Evolutionary conservation across 1,140 invertebrate genomes (phyloP).

Genomic region (Belonocnema kinseyi): DNA sequence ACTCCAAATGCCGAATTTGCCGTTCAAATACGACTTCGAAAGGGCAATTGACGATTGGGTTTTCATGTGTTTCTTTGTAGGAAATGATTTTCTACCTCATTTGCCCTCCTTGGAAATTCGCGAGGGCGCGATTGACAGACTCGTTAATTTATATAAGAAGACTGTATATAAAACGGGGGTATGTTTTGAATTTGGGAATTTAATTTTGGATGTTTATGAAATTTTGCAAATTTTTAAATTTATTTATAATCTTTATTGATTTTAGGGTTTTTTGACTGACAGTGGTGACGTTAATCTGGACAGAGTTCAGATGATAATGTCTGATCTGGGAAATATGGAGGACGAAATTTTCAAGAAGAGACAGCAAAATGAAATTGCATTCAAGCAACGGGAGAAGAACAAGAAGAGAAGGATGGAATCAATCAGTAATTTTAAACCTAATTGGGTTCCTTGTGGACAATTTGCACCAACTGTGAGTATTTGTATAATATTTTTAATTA

Average conservation of each 20-base stretch:
- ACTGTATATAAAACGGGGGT: conserved; percentile 94
- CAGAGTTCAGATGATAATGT: conserved; percentile 95
- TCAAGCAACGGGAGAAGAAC: conserved; percentile 86
- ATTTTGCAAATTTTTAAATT: neutral
- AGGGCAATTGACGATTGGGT: conserved; percentile 98
- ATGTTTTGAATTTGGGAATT: conserved; percentile 55
- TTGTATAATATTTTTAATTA: conserved; percentile 28
- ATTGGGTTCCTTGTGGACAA: conserved; percentile 82
- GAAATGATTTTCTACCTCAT: conserved; percentile 99
- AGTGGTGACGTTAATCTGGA: conserved; percentile 95
- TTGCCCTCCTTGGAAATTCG: conserved; percentile 98
- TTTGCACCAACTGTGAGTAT: conserved; percentile 83
- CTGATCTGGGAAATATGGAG: conserved; percentile 93
- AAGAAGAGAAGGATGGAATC: conserved; percentile 78
- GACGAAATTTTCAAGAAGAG: conserved; percentile 98
- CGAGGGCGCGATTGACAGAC: conserved; percentile 97
- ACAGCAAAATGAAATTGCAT: conserved; percentile 90
- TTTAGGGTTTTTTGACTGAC: conserved; percentile 94
- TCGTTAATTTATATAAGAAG: conserved; percentile 96
- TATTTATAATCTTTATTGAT: conserved; percentile 33
- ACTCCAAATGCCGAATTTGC: conserved; percentile 93
- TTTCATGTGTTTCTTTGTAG: conserved; percentile 99
- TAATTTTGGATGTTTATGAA: conserved; percentile 15
- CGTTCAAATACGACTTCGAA: conserved; percentile 94
- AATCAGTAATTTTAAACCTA: conserved; percentile 79